Conservation (phyloP, 2,113 vertebrate species). For the Emydura subglobosa region DNA sequence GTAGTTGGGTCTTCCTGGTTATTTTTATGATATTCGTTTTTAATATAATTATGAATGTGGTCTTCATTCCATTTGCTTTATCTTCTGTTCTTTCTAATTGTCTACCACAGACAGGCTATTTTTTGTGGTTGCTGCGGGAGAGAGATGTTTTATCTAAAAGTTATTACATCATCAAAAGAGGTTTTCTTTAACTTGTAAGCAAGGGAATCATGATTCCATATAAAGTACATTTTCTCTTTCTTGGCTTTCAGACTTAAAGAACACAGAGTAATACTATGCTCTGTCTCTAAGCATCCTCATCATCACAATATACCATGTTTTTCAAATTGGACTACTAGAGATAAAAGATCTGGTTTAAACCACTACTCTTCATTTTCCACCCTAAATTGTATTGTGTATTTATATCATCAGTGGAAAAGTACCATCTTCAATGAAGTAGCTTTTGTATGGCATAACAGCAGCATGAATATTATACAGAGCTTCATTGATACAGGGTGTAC, state of each 20-base stretch:
- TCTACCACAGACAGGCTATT: not conserved
- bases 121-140: not conserved
- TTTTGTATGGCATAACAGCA: not conserved
- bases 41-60: not conserved
- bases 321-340: not conserved
- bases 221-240: not conserved
- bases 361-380: not conserved
- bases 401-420: not conserved
- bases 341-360: not conserved
- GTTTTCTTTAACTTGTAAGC: not conserved
- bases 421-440: accelerated
- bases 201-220: not conserved
- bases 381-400: not conserved
- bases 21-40: not conserved
- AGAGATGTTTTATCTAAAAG: not conserved
- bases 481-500: not conserved
- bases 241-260: not conserved
- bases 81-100: not conserved
- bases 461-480: accelerated
- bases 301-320: not conserved
- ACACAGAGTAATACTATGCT: not conserved
- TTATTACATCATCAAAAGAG: not conserved
- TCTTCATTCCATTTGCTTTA: not conserved
- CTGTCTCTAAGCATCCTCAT: not conserved
- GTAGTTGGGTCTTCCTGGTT: not conserved